Evolutionary conservation across 2,888 invertebrate genomes (phyloP).

Genomic region (Villa cingulata): DNA sequence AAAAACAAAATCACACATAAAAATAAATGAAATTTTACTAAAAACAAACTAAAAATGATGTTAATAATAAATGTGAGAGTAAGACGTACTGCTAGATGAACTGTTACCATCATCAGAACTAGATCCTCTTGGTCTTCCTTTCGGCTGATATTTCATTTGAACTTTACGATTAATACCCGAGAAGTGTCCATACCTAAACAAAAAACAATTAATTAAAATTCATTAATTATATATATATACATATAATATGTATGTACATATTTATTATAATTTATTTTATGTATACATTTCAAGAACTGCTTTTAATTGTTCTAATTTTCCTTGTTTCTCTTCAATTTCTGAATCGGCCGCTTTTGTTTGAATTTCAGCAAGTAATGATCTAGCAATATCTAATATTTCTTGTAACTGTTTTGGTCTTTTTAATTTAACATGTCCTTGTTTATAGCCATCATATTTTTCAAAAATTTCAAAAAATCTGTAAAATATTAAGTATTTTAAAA

Average conservation of each 20-base stretch:
- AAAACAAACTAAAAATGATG: too few relatives aligned
- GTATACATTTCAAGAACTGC: slow-evolving; percentile 97
- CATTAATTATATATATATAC: slow-evolving; percentile 58
- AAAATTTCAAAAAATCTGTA: slow-evolving; percentile 94
- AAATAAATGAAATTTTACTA: too few relatives aligned
- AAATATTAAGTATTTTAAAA: neutral
- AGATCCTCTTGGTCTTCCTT: slow-evolving; percentile 80
- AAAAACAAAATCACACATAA: neutral
- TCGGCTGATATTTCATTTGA: slow-evolving; percentile 97
- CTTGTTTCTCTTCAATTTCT: slow-evolving; percentile 92
- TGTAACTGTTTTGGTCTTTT: slow-evolving; percentile 95
- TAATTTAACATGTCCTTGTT: slow-evolving; percentile 91
- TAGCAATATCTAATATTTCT: slow-evolving; percentile 92
- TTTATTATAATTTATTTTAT: neutral
- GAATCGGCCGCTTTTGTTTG: slow-evolving; percentile 77
- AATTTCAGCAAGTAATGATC: slow-evolving; percentile 78
- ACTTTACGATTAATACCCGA: slow-evolving; percentile 99
- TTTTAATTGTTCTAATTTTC: slow-evolving; percentile 93
- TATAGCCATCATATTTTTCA: slow-evolving; percentile 91
- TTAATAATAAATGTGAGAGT: neutral
- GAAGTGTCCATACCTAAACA: slow-evolving; percentile 89
- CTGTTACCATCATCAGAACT: slow-evolving; percentile 85
- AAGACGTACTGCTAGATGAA: slow-evolving; percentile 18
- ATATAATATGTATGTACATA: too few relatives aligned
- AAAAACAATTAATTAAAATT: neutral